These are phyloP conservation scores for Cyanoramphus novaezelandiae DNA, from an alignment of 2,113 vertebrate species.

Conservation along the genomic window DNA sequence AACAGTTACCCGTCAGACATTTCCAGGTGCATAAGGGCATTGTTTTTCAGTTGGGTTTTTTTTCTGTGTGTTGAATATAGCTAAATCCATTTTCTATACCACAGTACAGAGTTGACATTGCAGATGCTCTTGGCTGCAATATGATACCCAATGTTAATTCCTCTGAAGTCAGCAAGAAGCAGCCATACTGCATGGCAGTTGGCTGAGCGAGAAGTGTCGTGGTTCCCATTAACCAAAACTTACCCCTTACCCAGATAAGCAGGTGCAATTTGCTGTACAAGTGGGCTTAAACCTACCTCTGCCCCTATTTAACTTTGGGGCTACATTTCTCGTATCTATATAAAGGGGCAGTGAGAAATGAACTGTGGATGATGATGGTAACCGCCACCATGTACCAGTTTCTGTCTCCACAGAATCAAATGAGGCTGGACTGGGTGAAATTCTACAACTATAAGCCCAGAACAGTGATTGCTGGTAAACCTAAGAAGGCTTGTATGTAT, in stretches of 20 bases:
- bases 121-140: background rate
- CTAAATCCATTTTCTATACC: background rate
- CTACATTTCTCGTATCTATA: background rate
- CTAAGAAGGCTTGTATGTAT: background rate
- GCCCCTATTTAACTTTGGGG: background rate
- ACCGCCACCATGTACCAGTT: background rate
- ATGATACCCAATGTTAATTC: background rate
- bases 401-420: background rate
- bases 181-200: background rate
- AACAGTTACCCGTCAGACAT: background rate
- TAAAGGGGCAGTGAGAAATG: background rate
- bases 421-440: background rate
- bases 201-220: accelerated
- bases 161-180: background rate
- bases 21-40: background rate
- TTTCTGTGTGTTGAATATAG: background rate
- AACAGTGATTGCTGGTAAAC: background rate
- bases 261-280: background rate
- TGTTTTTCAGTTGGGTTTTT: background rate
- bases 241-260: background rate
- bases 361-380: background rate
- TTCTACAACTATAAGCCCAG: background rate
- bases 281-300: background rate
- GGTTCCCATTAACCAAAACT: background rate
- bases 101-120: background rate